phyloP scores from a whole-genome alignment of 1,140 invertebrate genomes.

The Drosophila santomea region DNA sequence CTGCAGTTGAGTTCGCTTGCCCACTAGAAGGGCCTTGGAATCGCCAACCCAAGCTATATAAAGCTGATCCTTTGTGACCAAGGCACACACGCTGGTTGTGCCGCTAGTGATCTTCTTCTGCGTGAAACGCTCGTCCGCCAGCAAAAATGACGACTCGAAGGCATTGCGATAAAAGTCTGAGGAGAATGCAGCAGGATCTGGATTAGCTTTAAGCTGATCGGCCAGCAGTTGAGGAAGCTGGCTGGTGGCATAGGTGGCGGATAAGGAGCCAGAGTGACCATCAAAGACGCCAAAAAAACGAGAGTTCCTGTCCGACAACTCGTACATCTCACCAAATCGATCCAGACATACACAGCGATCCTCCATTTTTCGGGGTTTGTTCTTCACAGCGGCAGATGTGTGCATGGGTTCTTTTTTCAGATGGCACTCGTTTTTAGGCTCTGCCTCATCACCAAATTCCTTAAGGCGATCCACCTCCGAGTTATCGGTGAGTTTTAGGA shows the following conservation, averaged over 20 bases:
- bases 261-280: conserved; percentile 96
- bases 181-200: not conserved
- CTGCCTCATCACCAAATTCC: conserved; percentile 43
- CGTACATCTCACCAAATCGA: conserved; percentile 62
- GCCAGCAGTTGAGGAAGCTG: conserved; percentile 95
- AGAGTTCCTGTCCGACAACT: conserved; percentile 72
- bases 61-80: conserved; percentile 87
- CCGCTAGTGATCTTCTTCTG: conserved; percentile 90
- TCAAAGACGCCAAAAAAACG: conserved; percentile 97
- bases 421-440: conserved; percentile 3
- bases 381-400: conserved; percentile 59
- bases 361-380: conserved; percentile 83
- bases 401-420: not conserved
- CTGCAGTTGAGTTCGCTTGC: conserved; percentile 84
- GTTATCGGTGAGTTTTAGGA: conserved; percentile 69
- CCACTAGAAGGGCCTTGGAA: conserved; percentile 94
- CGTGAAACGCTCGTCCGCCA: conserved; percentile 92
- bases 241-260: conserved; percentile 93
- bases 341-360: conserved; percentile 78
- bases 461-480: conserved; percentile 57
- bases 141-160: conserved; percentile 87
- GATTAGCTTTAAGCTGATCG: conserved; percentile 87
- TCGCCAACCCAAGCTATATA: conserved; percentile 97
- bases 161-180: conserved; percentile 87
- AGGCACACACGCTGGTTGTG: conserved; percentile 93